phyloP scores from a whole-genome alignment of 2,113 vertebrate species.

The Clinocottus analis region DNA sequence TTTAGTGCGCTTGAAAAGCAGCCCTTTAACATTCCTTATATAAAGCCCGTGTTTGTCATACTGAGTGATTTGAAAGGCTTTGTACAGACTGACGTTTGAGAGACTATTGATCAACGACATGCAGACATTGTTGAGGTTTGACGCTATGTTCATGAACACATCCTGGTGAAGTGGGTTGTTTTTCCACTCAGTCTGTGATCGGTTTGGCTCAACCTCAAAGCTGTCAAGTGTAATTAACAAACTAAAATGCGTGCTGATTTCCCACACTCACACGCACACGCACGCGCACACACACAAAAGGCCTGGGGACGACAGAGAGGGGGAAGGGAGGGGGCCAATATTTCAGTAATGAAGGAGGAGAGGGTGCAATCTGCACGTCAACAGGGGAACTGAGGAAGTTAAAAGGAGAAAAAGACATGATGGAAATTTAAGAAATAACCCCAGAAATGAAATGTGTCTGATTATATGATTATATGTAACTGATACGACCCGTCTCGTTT shows the following conservation, averaged over 20 bases:
- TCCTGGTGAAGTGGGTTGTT: slow-evolving; percentile 61
- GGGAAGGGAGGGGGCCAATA: slow-evolving; percentile 56
- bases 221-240: slow-evolving; percentile 83
- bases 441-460: not conserved
- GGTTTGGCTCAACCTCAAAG: slow-evolving; percentile 66
- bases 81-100: not conserved
- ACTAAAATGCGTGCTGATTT: slow-evolving; percentile 52
- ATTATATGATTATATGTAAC: not conserved
- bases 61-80: not conserved
- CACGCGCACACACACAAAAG: slow-evolving; percentile 46
- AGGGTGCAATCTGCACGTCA: slow-evolving; percentile 24
- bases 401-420: slow-evolving; percentile 6
- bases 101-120: not conserved
- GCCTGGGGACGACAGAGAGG: slow-evolving; percentile 41
- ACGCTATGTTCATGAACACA: slow-evolving; percentile 20
- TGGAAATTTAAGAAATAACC: not conserved
- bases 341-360: slow-evolving; percentile 68
- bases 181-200: slow-evolving; percentile 60
- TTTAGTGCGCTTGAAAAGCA: not conserved
- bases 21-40: not conserved
- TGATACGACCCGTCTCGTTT: not conserved
- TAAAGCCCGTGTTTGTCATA: not conserved
- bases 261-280: slow-evolving; percentile 49
- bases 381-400: not conserved
- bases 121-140: slow-evolving; percentile 24